phyloP scores from a whole-genome alignment of 2,888 invertebrate genomes.

The Eupithecia dodoneata region DNA sequence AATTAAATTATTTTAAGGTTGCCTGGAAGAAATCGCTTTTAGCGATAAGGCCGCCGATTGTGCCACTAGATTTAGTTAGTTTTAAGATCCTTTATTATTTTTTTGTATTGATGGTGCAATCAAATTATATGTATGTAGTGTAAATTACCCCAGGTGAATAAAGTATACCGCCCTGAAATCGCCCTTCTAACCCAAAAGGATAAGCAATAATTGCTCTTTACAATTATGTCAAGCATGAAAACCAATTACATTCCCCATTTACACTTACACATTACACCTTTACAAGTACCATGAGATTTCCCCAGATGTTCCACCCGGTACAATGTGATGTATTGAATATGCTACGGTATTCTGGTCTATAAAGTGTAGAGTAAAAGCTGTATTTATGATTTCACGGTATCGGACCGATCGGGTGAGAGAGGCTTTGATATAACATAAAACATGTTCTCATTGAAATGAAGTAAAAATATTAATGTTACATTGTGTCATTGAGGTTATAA shows the following conservation, averaged over 20 bases:
- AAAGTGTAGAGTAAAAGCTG: constrained; percentile 46
- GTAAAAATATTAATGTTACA: constrained; percentile 4
- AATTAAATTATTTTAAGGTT: too few relatives aligned
- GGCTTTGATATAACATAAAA: constrained; percentile 2
- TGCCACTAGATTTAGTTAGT: too few relatives aligned
- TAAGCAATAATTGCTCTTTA: background rate
- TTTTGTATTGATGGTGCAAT: too few relatives aligned
- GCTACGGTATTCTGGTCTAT: background rate
- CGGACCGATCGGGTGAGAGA: background rate
- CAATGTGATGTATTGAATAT: background rate
- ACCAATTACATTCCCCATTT: background rate
- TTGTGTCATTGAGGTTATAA: background rate
- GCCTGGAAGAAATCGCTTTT: too few relatives aligned
- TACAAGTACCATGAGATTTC: background rate
- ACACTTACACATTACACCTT: background rate
- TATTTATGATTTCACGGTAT: constrained; percentile 79
- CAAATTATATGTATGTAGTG: too few relatives aligned
- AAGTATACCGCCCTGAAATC: background rate
- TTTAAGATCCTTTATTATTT: too few relatives aligned
- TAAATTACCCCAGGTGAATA: too few relatives aligned
- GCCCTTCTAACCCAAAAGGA: background rate
- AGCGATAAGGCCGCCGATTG: too few relatives aligned
- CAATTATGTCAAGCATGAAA: background rate
- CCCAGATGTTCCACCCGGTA: background rate
- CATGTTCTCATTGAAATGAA: background rate